Percentiles rank a stretch among this genome's conserved stretches.
These are phyloP conservation scores for Channa maculata DNA, from an alignment of 2,113 vertebrate species.

Conservation along the genomic window DNA sequence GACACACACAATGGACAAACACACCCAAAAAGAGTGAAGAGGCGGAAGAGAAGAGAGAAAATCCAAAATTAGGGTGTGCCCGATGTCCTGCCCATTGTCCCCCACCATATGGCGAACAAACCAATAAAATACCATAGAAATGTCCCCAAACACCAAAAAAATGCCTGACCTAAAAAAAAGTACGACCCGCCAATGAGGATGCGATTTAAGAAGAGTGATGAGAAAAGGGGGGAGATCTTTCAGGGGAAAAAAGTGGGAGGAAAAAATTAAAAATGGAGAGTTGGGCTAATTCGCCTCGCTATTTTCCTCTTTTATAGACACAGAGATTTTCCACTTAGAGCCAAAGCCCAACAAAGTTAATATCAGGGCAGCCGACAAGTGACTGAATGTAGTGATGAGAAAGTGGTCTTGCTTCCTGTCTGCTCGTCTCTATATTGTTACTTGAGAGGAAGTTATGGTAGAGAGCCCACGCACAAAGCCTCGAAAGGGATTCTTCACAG, in stretches of 20 bases:
- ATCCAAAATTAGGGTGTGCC: constrained; percentile 79
- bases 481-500: constrained; percentile 80
- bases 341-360: constrained; percentile 66
- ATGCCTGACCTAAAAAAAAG: constrained; percentile 71
- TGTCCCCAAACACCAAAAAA: constrained; percentile 60
- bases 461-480: constrained; percentile 82
- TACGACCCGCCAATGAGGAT: constrained; percentile 70
- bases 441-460: constrained; percentile 81
- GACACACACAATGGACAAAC: constrained; percentile 69
- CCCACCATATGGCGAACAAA: constrained; percentile 48
- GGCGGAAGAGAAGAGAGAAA: constrained; percentile 70
- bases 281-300: constrained; percentile 51
- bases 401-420: constrained; percentile 58
- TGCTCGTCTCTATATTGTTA: constrained; percentile 68
- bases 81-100: constrained; percentile 74
- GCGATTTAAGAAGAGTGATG: constrained; percentile 70
- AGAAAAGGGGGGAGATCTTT: constrained; percentile 69
- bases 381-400: constrained; percentile 46
- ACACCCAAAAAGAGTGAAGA: constrained; percentile 65
- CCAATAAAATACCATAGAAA: constrained; percentile 64
- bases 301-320: constrained; percentile 54
- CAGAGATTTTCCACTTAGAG: constrained; percentile 55
- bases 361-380: constrained; percentile 32
- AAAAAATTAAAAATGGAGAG: constrained; percentile 58
- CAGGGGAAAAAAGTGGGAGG: constrained; percentile 42